Base-by-base conservation (phyloP, 2,888 invertebrate genomes). In the Cataglyphis altisquamis region DNA sequence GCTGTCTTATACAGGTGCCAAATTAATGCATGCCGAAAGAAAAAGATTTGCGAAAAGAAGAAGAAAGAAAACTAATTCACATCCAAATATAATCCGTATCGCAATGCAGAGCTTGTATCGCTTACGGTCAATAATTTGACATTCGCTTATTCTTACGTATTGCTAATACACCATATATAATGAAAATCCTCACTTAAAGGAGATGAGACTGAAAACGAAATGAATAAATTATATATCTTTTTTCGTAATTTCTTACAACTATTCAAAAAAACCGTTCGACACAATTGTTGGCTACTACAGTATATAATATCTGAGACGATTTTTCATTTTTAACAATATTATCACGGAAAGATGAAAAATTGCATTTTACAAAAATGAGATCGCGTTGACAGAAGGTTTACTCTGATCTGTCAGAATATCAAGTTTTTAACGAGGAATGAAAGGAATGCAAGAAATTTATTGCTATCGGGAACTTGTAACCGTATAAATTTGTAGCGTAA, bases 1-100 rank as follows among this genome's bases (percentile, higher is more conserved):
- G 15, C 1, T 15, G 21, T 78, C 32, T 32, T 45, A 82, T 86
- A 74, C 68, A 89, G 90, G 89, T 91, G 90, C 89, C 90, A 89
- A 74, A 74, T 74, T 66, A 18, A 74, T 21, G 32, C 21, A 74
- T 62, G 74, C 80, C 88, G 36, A 60, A 78, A 41, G 45, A 77
- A 66, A 78, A 62, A 72, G 45, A 36, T 62, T 57, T 18, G 74
- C 52, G n/a, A 12, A 21, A 18, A 36, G 25, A 52, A 10, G 45
- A 45, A 41, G 15, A 8, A n/a, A 21, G 15, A 41, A 45, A 10
- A 52, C 15, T 15, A 45, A 72, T 72, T 72, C 36, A 18, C 8
- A 39, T 5, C 25, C 18, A 10, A 48, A 39, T 25, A 62, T 9
- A 41, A 70, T 60, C 18, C 57, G 21, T 41, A 60, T 72, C 32